Evolutionary conservation across 2,888 invertebrate genomes (phyloP), one percentile per base, ranked within the genome.

Genomic region (Eupithecia inturbata): DNA sequence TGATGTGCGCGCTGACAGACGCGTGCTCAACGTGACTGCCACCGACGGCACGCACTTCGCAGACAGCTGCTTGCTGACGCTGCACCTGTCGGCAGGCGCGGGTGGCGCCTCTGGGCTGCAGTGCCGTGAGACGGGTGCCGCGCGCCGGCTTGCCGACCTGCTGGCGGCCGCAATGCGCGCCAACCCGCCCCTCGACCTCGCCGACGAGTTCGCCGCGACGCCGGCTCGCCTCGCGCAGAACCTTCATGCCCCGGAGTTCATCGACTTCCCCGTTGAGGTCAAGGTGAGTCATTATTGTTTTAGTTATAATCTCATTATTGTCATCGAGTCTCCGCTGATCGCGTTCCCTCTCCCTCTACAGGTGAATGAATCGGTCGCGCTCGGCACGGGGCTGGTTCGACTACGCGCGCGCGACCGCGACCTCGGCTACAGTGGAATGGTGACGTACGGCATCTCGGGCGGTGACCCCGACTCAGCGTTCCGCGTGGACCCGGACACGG

Each of bases 41-140:
- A 98, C 98, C 0, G 99, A 99, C 88, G 98, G 98, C 3, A 97
- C 97, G 1, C 98, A 99, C 89, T 98, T 98, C 85, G 97, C 99
- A 0, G 98, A 99, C 87, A 96, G 98, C 19, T 96, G 97, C 77
- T 95, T 96, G 19, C 95, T 99, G 28, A 95, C 96, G 75, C 95
- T 98, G 75, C 96, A 97, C 83, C 93, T 98, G 71, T 96, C 97
- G 16, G 96, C 96, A 77, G 96, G 96, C 82, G 79, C 31, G 82
- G 81, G 81, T 16, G 87, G 82, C 57, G 78, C 82, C 4, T 85
- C 84, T 33, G 85, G 90, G 1, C 91, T 95, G 67, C 97, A 97
- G 83, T 99, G 99, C 87, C 96, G 96, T 71, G 97, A 98, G 84
- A 98, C 98, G 0, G 98, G 98, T 14, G 98, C 98, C 0, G 97